Base-by-base conservation (phyloP, 2,888 invertebrate species). In the Euplagia quadripunctaria region DNA sequence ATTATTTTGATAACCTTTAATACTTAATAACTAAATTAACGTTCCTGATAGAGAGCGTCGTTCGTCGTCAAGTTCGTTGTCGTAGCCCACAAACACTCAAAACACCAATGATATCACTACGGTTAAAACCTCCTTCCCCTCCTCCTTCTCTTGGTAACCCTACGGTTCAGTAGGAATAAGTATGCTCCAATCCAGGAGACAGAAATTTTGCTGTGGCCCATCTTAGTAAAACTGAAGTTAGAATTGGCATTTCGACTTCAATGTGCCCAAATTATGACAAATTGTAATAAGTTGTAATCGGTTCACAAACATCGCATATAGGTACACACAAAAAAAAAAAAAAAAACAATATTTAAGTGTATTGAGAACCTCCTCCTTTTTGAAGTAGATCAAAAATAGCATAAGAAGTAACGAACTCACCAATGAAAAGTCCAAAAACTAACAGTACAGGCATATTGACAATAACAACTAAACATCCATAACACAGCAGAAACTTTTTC, bases 361-460 rank as follows among this genome's bases (percentile, higher is more conserved):
- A 31, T 31, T 31, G 31, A 31, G 31, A 31, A 31, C 2, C 31
- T 31, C 31, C 31, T 1, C 31, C 31, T 31, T 31, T 31, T 31
- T 31, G 31, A 31, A 1, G 31, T 31, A 31, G 31, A 31, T 31
- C 2, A 8, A 1, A 14, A 20, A 66, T 6, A 65, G 16, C 8
- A 1, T 2, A 41, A 49, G 49, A 41, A 9, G 8, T 66, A 8
- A 12, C n/a, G 55, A 73, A 89, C 91, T 91, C 79, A 91, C 91
- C 91, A 81, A 90, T 86, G 78, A 91, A 90, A 77, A 91, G 89
- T 90, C 91, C 91, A 82, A 91, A 90, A 79, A 91, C 85, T 69
- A 91, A 86, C 31, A 91, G 81, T 64, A 91, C 87, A 67, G 89
- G 81, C 91, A 91, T 91, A 75, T 82, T 87, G 84, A 72, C 73